These are phyloP conservation scores for Protaetia brevitarsis DNA, from an alignment of 1,140 invertebrate species.

Conservation along the genomic window DNA sequence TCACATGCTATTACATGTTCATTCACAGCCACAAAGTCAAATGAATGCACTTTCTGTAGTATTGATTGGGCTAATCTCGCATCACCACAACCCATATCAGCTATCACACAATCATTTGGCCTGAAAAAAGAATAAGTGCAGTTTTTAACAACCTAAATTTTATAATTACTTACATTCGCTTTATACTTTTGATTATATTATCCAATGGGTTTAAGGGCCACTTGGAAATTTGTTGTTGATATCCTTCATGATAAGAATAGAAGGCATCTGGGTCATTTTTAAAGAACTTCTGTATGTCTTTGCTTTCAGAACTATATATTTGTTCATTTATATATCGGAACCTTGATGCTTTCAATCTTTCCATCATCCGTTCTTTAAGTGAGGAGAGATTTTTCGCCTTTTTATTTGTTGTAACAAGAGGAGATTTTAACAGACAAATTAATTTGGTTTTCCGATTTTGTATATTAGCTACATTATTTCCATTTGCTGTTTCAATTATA, in stretches of 20 bases:
- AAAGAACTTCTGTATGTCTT: constrained; percentile 71
- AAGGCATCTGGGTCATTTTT: constrained; percentile 75
- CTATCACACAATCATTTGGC: constrained; percentile 66
- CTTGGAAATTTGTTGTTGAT: constrained; percentile 77
- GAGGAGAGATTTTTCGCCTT: constrained; percentile 34
- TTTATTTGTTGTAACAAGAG: constrained; percentile 3
- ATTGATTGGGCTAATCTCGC: constrained; percentile 75
- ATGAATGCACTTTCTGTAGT: constrained; percentile 79
- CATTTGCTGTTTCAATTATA: background rate
- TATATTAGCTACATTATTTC: constrained; percentile 6
- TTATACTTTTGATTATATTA: constrained; percentile 76
- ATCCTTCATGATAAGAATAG: constrained; percentile 86
- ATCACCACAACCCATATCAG: constrained; percentile 95
- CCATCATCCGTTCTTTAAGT: constrained; percentile 57
- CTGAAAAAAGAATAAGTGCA: constrained; percentile 45
- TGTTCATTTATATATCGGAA: constrained; percentile 85
- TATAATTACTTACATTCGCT: constrained; percentile 63
- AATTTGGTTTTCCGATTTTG: constrained; percentile 20
- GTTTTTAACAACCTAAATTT: background rate
- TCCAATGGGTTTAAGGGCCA: constrained; percentile 93
- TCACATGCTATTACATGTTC: constrained; percentile 82
- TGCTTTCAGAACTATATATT: constrained; percentile 74
- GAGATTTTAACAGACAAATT: constrained; percentile 25
- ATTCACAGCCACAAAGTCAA: constrained; percentile 85
- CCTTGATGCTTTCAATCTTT: constrained; percentile 59